Percentiles rank a stretch among this genome's conserved stretches.
phyloP scores from a whole-genome alignment of 2,113 vertebrate genomes.

The Zosterops hypoxanthus region DNA sequence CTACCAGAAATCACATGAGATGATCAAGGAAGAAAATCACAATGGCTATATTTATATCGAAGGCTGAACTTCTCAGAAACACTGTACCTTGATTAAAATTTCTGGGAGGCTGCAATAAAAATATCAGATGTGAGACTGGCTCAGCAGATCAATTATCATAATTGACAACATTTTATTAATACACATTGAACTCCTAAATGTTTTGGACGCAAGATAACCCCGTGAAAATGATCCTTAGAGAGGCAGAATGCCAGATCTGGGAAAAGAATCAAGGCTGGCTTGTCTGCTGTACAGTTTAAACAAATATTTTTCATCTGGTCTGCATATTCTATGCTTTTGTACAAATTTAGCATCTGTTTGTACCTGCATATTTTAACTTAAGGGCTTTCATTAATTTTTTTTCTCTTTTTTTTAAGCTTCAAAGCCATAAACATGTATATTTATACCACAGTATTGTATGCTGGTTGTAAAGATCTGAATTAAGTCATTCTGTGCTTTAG shows the following conservation, averaged over 20 bases:
- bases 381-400: conserved; percentile 42
- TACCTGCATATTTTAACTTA: conserved; percentile 70
- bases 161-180: conserved; percentile 75
- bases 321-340: conserved; percentile 56
- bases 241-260: conserved; percentile 67
- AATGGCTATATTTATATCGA: conserved; percentile 83
- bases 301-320: conserved; percentile 69
- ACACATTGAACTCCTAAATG: conserved; percentile 78
- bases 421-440: conserved; percentile 67
- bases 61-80: conserved; percentile 88
- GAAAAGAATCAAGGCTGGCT: conserved; percentile 66
- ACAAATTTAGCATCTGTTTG: conserved; percentile 72
- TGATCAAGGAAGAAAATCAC: conserved; percentile 81
- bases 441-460: conserved; percentile 55
- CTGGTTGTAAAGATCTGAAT: conserved; percentile 66
- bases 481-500: conserved; percentile 66
- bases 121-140: conserved; percentile 68
- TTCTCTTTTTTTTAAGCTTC: conserved; percentile 29
- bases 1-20: conserved; percentile 89
- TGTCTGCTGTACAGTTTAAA: conserved; percentile 63
- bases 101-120: conserved; percentile 79
- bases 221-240: conserved; percentile 66
- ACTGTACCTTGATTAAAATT: conserved; percentile 85
- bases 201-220: conserved; percentile 65
- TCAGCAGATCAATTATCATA: conserved; percentile 81